phyloP scores from a whole-genome alignment of 2,113 vertebrate species.

The Pongo abelii region DNA sequence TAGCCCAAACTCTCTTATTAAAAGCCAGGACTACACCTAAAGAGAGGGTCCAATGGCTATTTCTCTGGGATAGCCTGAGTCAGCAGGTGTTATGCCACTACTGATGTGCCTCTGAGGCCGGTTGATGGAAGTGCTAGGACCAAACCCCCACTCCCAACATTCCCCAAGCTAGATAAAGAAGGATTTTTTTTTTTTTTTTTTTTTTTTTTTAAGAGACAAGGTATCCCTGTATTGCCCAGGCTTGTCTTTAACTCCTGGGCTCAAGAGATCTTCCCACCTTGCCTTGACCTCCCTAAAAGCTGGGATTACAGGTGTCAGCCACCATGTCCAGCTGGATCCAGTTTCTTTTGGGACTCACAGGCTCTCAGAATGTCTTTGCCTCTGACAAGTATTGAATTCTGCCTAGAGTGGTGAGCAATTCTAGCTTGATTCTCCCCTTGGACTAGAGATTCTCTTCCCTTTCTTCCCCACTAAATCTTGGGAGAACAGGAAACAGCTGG shows the following conservation, averaged over 20 bases:
- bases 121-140: not conserved
- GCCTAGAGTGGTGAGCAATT: not conserved
- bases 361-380: not conserved
- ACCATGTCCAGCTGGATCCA: not conserved
- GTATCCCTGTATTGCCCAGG: too few relatives aligned
- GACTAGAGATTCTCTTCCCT: not conserved
- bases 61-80: not conserved
- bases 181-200: not conserved
- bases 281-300: too few relatives aligned
- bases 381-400: not conserved
- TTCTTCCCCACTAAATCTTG: not conserved
- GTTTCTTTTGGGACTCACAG: not conserved
- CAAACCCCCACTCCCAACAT: fast-evolving
- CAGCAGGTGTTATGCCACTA: not conserved
- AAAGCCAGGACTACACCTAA: not conserved
- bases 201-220: too few relatives aligned
- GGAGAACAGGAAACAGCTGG: not conserved
- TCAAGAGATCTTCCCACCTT: too few relatives aligned
- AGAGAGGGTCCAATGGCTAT: not conserved
- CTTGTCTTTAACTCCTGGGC: too few relatives aligned
- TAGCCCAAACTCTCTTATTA: not conserved
- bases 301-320: too few relatives aligned
- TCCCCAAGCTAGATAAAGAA: not conserved
- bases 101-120: not conserved
- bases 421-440: not conserved